Base-by-base conservation (phyloP, 92 coral and sea anemone genomes). In the Bergia puertoricense region DNA sequence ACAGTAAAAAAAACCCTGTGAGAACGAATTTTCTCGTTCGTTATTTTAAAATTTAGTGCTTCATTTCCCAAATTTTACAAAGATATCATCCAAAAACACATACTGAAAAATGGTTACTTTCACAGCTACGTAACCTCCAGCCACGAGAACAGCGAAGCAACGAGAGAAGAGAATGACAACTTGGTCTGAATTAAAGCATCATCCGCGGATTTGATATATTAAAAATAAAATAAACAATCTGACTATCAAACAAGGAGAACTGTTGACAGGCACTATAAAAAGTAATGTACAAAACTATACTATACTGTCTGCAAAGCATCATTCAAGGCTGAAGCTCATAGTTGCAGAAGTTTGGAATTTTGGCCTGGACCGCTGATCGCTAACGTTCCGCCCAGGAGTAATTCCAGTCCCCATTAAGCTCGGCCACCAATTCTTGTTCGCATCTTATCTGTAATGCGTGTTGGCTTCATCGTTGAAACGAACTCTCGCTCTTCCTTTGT, bases 391-490 rank as follows among this genome's bases (percentile, higher is more conserved):
- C 30, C 69, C 2, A 62, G 69, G 69, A 16, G 6, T 62, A 62
- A 30, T 62, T 62, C 30, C 6, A 62, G 69, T 62, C 30, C 30
- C 69, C 69, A 62, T 23, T 3, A 18, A 18, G 20, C 30, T 62
- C 20, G 69, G 69, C 69, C 23, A 23, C 69, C 69, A 15, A 3
- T 16, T 14, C 69, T 18, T 62, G 44, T 73, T 10, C 20, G 13
- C 20, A 5, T 78, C 71, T 72, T 71, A 84, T 84, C 87, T 84
- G 65, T 69, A 84, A 46, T 71, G 87, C 62, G 87, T 84, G 54
- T 94, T 93, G 30, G 94, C 95, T 85, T 95, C 96, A 88, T 96
- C 99, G 86, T 91, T 92, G 94, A 96, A 96, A 56, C 99, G 94
- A 43, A 96, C 99, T 81, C 93, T 92, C 10, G 94, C 91, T 54